These are phyloP conservation scores for Pao palembangensis DNA, from an alignment of 2,113 vertebrate genomes.

Conservation along the genomic window DNA sequence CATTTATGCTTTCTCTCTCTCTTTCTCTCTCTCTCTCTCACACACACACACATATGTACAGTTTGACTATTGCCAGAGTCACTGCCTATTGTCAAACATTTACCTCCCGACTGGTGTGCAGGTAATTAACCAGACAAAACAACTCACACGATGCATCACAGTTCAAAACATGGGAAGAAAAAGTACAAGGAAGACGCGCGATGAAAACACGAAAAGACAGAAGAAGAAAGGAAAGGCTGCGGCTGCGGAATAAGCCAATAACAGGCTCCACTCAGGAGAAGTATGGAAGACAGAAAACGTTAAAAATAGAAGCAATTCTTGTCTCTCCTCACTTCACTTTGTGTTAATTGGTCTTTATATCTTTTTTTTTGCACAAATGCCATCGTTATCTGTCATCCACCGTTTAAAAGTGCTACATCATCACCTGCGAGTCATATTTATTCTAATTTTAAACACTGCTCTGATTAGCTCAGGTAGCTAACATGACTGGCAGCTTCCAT, in stretches of 20 bases:
- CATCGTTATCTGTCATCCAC: not conserved
- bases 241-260: constrained; percentile 66
- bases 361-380: not conserved
- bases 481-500: not conserved
- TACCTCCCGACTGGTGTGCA: constrained; percentile 50
- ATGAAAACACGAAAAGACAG: constrained; percentile 38
- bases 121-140: constrained; percentile 72
- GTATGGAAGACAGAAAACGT: constrained; percentile 67
- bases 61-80: constrained; percentile 1
- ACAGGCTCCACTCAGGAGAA: constrained; percentile 83
- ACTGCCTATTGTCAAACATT: constrained; percentile 67
- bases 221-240: constrained; percentile 32
- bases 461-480: constrained; percentile 4
- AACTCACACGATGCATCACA: constrained; percentile 57
- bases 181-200: constrained; percentile 43
- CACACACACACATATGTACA: constrained; percentile 8
- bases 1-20: constrained; percentile 6
- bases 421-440: constrained; percentile 2
- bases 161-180: constrained; percentile 50
- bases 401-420: constrained; percentile 31
- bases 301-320: constrained; percentile 55
- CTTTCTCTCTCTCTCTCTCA: constrained; percentile 1
- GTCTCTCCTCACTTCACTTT: constrained; percentile 52
- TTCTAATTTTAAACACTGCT: not conserved
- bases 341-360: constrained; percentile 24